These are phyloP conservation scores for Notoglanidium macrostoma DNA, from an alignment of 2,797 vertebrate genomes.

Conservation along the genomic window DNA sequence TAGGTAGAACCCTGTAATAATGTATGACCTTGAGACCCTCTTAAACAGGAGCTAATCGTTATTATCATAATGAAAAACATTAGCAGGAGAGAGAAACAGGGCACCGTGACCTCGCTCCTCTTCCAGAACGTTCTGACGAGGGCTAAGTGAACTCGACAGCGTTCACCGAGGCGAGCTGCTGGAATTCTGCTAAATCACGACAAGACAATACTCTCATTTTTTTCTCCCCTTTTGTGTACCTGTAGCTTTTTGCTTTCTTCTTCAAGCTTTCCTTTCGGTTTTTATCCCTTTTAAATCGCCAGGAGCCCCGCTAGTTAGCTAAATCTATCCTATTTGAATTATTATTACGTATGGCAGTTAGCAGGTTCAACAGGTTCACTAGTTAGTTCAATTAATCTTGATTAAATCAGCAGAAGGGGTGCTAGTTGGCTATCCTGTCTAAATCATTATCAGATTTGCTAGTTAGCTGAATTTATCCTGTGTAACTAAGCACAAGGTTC, in stretches of 20 bases:
- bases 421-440: background rate
- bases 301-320: background rate
- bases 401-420: background rate
- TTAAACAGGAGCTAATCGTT: slow-evolving; percentile 26
- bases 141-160: slow-evolving; percentile 13
- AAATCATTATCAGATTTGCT: background rate
- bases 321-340: background rate
- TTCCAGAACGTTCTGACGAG: background rate
- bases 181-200: slow-evolving; percentile 5
- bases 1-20: slow-evolving; percentile 5
- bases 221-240: background rate
- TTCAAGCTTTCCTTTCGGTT: background rate
- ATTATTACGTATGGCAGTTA: background rate
- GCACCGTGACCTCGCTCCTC: background rate
- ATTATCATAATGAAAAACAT: slow-evolving; percentile 30
- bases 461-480: background rate
- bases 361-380: background rate
- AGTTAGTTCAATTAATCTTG: background rate
- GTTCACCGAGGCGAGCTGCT: background rate
- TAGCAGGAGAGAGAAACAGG: background rate
- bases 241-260: background rate
- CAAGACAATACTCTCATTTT: no score
- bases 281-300: no score
- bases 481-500: background rate
- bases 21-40: slow-evolving; percentile 18